Base-by-base conservation (phyloP, 1,140 invertebrate species). In the Ephestia elutella region DNA sequence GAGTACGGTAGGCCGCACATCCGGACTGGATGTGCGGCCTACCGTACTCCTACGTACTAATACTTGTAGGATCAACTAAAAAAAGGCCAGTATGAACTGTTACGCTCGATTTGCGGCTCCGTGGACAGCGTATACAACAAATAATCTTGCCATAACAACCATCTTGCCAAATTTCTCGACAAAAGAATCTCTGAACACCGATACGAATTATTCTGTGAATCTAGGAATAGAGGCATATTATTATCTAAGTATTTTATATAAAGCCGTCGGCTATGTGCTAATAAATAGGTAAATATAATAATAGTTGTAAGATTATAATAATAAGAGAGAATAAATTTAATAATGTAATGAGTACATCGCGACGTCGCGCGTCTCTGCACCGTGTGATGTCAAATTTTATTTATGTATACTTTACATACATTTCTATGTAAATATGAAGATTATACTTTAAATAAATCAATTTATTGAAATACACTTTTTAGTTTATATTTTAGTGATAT, bases 371-470 rank as follows among this genome's bases (percentile, higher is more conserved):
- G n/a, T n/a, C n/a, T 25, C 21, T 20, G 13, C 49, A 58, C 49
- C 18, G 28, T 59, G 53, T 60, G 58, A 60, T 60, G 58, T 54
- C 54, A 55, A 54, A 44, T 59, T 59, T 54, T 59, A 59, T 59
- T 60, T 60, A 60, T 60, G 58, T 60, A n/a, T n/a, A 25, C 21
- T 48, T 28, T 21, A 21, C 15, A 11, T 54, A 55, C 58, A 55
- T 35, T 60, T 60, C 51, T 60, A 49, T 60, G 58, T 60, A 60
- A 60, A 60, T 60, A 60, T 55, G 35, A 60, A 54, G 58, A 48
- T 21, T 49, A 60, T 60, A 60, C 25, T 54, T 49, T 60, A 20
- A 60, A 60, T 60, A 60, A 60, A 60, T 49, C 28, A 21, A 60
- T 49, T 19, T 53, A 53, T 53, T 44, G 38, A 44, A n/a, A n/a